Evolutionary conservation across 2,113 vertebrate species (phyloP).

Genomic region (Trichomycterus rosablanca): DNA sequence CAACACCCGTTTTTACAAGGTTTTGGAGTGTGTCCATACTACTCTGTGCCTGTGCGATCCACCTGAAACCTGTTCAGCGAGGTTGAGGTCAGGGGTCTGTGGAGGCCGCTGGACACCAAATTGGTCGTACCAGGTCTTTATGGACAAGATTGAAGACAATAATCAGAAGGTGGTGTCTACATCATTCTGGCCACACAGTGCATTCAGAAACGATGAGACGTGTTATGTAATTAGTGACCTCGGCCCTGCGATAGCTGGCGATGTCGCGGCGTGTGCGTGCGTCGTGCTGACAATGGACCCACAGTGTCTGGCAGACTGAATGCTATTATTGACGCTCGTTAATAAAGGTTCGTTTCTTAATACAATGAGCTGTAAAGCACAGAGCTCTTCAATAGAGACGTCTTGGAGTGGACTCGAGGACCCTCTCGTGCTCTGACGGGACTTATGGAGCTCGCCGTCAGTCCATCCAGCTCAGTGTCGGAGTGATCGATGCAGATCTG

Average conservation of each 20-base stretch:
- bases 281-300: slow-evolving; percentile 59
- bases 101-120: too few species aligned
- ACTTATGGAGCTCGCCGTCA: slow-evolving; percentile 43
- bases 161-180: too few species aligned
- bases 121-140: too few species aligned
- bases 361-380: slow-evolving; percentile 43
- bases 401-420: slow-evolving; percentile 49
- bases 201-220: too few species aligned
- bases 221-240: slow-evolving; percentile 14
- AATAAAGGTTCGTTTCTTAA: slow-evolving; percentile 57
- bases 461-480: slow-evolving; percentile 12
- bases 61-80: too few species aligned
- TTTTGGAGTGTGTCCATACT: too few species aligned
- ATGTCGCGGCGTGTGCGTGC: slow-evolving; percentile 57
- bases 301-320: slow-evolving; percentile 62
- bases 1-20: too few species aligned
- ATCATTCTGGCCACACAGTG: too few species aligned
- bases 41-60: too few species aligned
- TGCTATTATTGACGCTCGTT: slow-evolving; percentile 65
- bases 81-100: too few species aligned
- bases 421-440: slow-evolving; percentile 47
- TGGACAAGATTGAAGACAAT: too few species aligned
- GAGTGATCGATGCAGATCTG: slow-evolving; percentile 9
- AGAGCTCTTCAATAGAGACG: slow-evolving; percentile 46
- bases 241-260: slow-evolving; percentile 58